A percentile compares a stretch with the other conserved stretches of the same genome.
Evolutionary conservation across 2,888 invertebrate species (phyloP).

Genomic region (Micropterix aruncella): DNA sequence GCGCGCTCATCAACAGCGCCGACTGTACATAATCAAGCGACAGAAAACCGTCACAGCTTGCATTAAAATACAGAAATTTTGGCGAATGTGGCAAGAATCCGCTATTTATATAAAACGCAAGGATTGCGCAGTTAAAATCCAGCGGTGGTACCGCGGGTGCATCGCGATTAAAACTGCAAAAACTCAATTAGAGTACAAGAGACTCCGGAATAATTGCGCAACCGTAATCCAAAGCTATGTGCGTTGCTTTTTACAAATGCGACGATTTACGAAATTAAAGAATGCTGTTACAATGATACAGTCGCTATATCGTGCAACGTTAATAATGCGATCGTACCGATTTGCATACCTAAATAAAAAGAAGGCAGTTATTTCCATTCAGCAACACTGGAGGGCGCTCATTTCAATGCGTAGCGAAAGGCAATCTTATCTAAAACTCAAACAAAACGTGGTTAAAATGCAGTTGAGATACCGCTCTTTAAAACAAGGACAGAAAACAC

Average conservation of each 20-base stretch:
- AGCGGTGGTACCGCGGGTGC: conserved; percentile 37
- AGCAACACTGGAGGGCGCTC: conserved; percentile 21
- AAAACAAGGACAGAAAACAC: conserved; percentile 25
- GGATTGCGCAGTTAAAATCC: conserved; percentile 30
- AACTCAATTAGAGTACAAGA: no score
- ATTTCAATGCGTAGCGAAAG: conserved; percentile 22
- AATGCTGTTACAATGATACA: conserved; percentile 23
- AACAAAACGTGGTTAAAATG: conserved; percentile 22
- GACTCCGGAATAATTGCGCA: no score
- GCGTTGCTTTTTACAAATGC: conserved; percentile 20
- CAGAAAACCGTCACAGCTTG: no score
- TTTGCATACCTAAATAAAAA: conserved; percentile 16
- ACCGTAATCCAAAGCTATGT: conserved; percentile 23
- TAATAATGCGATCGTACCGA: conserved; percentile 24
- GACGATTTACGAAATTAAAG: conserved; percentile 17
- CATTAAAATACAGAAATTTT: no score
- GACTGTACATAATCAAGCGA: no score
- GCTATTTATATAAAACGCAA: conserved; percentile 20
- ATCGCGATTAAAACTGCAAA: no score
- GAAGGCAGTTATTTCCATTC: conserved; percentile 17
- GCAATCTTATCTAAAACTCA: conserved; percentile 20
- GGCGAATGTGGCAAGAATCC: no score
- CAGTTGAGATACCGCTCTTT: conserved; percentile 37
- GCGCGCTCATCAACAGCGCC: no score
- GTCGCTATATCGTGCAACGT: conserved; percentile 24